phyloP scores from a whole-genome alignment of 1,140 invertebrate species.

The Drosophila ananassae region DNA sequence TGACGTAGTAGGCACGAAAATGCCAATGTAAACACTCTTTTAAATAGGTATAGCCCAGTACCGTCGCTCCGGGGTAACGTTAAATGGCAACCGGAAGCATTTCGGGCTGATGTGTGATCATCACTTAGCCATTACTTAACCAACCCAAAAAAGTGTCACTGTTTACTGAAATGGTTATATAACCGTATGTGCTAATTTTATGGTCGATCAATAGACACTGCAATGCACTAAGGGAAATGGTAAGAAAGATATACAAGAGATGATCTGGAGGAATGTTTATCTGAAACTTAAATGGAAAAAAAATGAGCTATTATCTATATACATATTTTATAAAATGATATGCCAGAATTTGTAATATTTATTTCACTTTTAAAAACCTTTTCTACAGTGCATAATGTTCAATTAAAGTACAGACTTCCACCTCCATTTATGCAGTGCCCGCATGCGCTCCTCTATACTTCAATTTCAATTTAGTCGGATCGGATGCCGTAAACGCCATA shows the following conservation, averaged over 20 bases:
- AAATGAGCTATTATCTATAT: too few species aligned
- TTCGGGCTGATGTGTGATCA: constrained; percentile 18
- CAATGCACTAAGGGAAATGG: background rate
- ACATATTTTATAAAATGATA: too few species aligned
- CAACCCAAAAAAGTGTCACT: constrained; percentile 32
- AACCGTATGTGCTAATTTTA: constrained; percentile 45
- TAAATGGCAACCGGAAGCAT: constrained; percentile 47
- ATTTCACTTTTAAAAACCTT: background rate
- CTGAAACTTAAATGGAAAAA: too few species aligned
- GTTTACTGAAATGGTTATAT: constrained; percentile 28
- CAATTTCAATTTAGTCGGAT: constrained; percentile 42
- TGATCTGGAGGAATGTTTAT: background rate
- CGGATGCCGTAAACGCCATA: constrained; percentile 50
- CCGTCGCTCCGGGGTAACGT: constrained; percentile 7
- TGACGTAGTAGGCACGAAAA: constrained; percentile 71
- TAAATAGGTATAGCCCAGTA: constrained; percentile 16
- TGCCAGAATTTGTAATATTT: background rate
- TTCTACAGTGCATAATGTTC: background rate
- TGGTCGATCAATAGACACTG: constrained; percentile 24
- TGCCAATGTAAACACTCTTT: constrained; percentile 48
- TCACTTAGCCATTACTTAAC: constrained; percentile 18
- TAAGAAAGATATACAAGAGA: background rate
- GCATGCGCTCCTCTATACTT: constrained; percentile 28
- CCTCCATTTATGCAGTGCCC: constrained; percentile 40
- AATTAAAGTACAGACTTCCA: constrained; percentile 11